Base-by-base conservation (phyloP, 2,888 invertebrate species). In the Rutpela maculata region DNA sequence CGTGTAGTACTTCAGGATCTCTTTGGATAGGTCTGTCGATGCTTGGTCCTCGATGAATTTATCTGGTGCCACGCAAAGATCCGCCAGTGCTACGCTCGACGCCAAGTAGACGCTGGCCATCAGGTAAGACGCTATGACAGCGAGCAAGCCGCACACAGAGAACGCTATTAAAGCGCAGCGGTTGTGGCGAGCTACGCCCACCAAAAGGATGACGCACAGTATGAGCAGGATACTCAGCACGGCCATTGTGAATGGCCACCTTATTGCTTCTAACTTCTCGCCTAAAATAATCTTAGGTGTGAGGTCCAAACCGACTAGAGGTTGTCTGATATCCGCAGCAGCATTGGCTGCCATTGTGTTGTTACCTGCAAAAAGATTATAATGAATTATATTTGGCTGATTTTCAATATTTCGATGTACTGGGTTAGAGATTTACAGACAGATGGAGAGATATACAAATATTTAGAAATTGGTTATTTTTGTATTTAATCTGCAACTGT, bases 191-290 rank as follows among this genome's bases (percentile, higher is more conserved):
- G 97, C 96, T 80, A 98, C 96, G 80, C 97, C 98, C 84, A 97
- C 96, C 78, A 98, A 92, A 85, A 98, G 92, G 79, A 98, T 94
- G 78, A 98, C 95, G 91, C 97, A 97, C 68, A 98, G 93, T 22
- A 97, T 94, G 80, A 97, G 93, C 84, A 97, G 93, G 85, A 95
- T 92, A 87, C 96, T 96, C 89, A 97, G 93, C 77, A 97, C 93
- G 77, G 95, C 95, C 93, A 98, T 96, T 77, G 97, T 98, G 82
- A 95, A 93, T 59, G 97, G 96, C 97, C 97, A 98, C 87, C 96
- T 93, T 11, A 85, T 74, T 82, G 94, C 92, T 90, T 96, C 95
- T 91, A 94, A 92, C 89, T 93, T 93, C 90, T 95, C 95, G 60
- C 93, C 93, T 60, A 93, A 88, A 63, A 88, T 89, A 75, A 94